Conservation (phyloP, 2,797 vertebrate genomes). For the Fundulus diaphanus region DNA sequence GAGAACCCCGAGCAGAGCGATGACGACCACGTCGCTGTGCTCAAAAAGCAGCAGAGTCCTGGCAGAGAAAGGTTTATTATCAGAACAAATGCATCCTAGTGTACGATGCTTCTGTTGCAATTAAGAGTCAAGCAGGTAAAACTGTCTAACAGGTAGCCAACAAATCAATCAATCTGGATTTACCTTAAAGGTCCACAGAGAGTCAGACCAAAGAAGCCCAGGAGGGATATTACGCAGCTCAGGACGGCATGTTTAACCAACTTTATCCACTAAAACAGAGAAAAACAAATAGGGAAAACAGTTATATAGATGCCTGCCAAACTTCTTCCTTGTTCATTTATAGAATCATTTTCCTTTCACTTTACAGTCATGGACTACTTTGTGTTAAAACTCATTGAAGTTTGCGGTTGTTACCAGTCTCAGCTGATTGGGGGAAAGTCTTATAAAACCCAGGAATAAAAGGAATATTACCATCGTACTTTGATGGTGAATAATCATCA, state of each 20-base stretch:
- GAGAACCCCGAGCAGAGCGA: constrained; percentile 91
- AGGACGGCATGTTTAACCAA: constrained; percentile 93
- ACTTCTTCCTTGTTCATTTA: neutral
- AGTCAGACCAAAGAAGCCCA: constrained; percentile 97
- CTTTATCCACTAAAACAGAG: constrained; percentile 91
- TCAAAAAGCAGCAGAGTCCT: constrained; percentile 95
- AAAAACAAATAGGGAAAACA: constrained; percentile 26
- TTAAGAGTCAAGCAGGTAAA: neutral
- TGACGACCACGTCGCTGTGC: constrained; percentile 92
- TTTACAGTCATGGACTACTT: too few species aligned
- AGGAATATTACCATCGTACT: too few species aligned
- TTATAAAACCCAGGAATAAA: too few species aligned
- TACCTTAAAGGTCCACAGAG: constrained; percentile 98
- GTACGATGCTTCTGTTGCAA: neutral
- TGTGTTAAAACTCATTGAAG: too few species aligned
- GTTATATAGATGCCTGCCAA: neutral
- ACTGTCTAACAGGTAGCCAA: too few species aligned
- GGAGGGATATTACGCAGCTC: constrained; percentile 92
- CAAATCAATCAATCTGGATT: too few species aligned
- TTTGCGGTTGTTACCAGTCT: too few species aligned
- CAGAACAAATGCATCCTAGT: neutral
- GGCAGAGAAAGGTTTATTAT: constrained; percentile 24
- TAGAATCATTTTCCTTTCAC: too few species aligned
- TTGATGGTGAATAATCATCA: neutral
- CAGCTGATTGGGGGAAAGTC: too few species aligned